Evolutionary conservation across 2,797 vertebrate species (phyloP).

Genomic region (Neopelma chrysocephalum): DNA sequence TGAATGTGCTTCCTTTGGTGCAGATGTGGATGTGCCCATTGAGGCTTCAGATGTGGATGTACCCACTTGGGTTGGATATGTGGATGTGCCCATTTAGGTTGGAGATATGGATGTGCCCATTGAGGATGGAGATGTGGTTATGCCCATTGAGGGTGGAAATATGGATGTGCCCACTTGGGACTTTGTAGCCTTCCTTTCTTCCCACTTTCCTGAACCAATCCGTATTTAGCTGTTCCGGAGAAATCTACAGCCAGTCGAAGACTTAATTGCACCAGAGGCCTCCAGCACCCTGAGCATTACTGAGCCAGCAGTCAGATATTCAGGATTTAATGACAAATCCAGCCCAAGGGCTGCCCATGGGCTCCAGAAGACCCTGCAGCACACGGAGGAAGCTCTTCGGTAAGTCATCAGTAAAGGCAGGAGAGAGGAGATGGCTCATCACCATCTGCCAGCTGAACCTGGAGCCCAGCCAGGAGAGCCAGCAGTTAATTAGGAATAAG

Average conservation of each 20-base stretch:
- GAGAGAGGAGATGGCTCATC: conserved; percentile 3
- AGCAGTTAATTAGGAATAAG: conserved; percentile 50
- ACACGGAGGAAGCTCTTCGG: background rate
- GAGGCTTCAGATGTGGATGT: no score
- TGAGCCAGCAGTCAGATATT: background rate
- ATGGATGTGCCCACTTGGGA: background rate
- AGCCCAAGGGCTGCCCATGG: background rate
- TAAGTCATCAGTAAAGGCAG: background rate
- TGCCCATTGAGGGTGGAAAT: background rate
- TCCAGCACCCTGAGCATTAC: background rate
- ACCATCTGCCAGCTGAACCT: conserved; percentile 42
- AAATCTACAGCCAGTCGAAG: background rate
- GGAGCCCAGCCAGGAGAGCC: conserved; percentile 30
- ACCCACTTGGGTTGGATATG: no score
- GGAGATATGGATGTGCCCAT: no score
- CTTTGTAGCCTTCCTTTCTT: background rate
- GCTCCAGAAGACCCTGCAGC: background rate
- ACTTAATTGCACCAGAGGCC: background rate
- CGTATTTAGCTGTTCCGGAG: background rate
- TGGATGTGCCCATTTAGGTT: no score
- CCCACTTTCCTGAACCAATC: background rate
- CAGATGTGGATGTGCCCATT: no score
- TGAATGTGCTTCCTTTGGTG: background rate
- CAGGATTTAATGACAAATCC: background rate
- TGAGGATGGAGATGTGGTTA: background rate